Percentiles rank a stretch among this genome's conserved stretches.
These are phyloP conservation scores for Petrophora chlorosata DNA, from an alignment of 2,888 invertebrate species.

Conservation along the genomic window DNA sequence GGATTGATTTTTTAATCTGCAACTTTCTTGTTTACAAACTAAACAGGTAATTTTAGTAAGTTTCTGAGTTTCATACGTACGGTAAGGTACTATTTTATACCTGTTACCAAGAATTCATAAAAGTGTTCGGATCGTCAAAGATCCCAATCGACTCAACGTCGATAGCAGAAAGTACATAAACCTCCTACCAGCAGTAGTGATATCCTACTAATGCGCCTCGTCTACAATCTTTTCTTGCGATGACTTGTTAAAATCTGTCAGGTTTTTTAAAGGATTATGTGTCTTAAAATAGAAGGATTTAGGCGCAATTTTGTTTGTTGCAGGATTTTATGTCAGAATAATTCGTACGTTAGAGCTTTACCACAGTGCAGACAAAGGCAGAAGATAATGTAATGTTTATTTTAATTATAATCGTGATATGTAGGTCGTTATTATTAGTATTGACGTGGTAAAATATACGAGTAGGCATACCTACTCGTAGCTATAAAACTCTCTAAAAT, in stretches of 20 bases:
- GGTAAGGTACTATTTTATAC: no score
- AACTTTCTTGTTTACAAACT: no score
- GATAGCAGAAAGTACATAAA: conserved; percentile 66
- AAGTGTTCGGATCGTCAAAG: background rate
- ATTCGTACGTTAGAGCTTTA: conserved; percentile 71
- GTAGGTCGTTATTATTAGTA: no score
- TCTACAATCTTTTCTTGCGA: conserved; percentile 80
- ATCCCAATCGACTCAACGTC: conserved; percentile 63
- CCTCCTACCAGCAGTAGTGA: conserved; percentile 74
- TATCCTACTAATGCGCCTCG: conserved; percentile 80
- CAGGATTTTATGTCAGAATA: conserved; percentile 64
- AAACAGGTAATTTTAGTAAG: no score
- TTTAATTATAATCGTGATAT: background rate
- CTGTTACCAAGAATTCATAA: no score
- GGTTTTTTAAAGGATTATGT: conserved; percentile 44
- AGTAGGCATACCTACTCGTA: no score
- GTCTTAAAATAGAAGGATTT: conserved; percentile 49
- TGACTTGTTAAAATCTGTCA: conserved; percentile 72
- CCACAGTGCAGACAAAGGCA: conserved; percentile 20
- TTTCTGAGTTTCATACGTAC: no score
- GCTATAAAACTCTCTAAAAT: no score
- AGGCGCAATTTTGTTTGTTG: conserved; percentile 55
- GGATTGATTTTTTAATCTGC: no score
- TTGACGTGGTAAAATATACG: no score
- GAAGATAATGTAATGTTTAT: background rate